Conservation (phyloP, 2,797 vertebrate genomes). For the Pangasius djambal region DNA sequence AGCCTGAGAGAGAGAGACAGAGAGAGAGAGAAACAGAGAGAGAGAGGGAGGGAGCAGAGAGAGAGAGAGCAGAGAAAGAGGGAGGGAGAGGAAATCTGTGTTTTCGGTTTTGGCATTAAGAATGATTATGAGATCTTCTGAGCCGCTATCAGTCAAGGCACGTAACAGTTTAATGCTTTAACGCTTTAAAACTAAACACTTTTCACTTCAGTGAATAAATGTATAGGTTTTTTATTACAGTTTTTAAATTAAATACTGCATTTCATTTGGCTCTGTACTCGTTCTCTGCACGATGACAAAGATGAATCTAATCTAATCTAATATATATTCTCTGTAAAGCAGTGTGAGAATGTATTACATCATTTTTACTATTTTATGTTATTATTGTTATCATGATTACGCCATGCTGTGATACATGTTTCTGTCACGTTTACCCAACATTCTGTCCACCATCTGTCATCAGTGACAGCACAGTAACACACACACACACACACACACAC, state of each 20-base stretch:
- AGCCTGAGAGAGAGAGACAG: conserved; percentile 56
- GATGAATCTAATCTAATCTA: too few species aligned
- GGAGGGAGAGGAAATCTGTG: too few species aligned
- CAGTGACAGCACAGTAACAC: background rate
- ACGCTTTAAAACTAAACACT: background rate
- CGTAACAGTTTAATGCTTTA: background rate
- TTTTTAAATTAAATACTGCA: background rate
- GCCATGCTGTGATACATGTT: background rate
- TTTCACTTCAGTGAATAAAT: background rate
- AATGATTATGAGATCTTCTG: background rate
- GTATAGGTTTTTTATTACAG: background rate
- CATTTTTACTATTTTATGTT: too few species aligned
- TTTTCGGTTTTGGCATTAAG: background rate
- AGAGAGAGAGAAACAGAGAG: background rate
- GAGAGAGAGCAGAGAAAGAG: background rate
- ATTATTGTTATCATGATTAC: background rate
- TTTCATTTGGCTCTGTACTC: too few species aligned
- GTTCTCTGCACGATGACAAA: too few species aligned
- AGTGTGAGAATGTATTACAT: background rate
- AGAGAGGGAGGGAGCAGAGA: background rate
- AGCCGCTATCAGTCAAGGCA: background rate
- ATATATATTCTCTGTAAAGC: background rate
- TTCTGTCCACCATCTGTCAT: conserved; percentile 13
- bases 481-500: background rate
- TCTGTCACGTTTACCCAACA: background rate